phyloP scores from a whole-genome alignment of 2,113 vertebrate genomes.

The Microcebus ravelobensis region DNA sequence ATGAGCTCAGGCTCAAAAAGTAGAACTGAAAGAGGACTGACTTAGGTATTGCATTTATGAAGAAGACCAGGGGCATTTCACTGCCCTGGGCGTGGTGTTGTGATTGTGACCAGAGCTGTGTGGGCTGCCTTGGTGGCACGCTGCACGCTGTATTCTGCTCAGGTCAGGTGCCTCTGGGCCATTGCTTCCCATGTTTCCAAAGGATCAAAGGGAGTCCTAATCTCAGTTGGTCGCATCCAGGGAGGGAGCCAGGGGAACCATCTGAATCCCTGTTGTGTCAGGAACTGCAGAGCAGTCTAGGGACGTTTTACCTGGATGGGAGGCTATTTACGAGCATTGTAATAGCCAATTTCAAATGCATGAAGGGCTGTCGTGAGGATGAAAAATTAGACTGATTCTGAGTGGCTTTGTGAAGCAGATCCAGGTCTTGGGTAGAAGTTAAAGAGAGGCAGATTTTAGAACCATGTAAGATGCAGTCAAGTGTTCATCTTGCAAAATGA shows the following conservation, averaged over 20 bases:
- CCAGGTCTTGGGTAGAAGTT: background rate
- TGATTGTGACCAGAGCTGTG: background rate
- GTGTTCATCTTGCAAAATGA: background rate
- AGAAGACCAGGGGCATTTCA: background rate
- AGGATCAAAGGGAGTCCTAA: background rate
- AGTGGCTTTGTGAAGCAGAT: background rate
- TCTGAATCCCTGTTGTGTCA: background rate
- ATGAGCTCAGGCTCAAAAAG: background rate
- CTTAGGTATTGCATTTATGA: background rate
- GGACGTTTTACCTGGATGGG: background rate
- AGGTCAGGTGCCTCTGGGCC: background rate
- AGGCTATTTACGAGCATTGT: background rate
- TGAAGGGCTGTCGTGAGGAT: background rate
- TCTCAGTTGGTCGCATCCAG: background rate
- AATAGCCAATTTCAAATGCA: background rate
- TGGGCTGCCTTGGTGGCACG: background rate
- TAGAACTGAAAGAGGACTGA: background rate
- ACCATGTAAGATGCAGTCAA: background rate
- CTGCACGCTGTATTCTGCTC: background rate
- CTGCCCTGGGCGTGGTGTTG: background rate
- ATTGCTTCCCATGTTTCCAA: background rate
- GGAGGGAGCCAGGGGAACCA: background rate
- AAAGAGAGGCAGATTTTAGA: background rate
- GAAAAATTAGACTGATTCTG: background rate
- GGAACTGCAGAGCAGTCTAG: background rate